These are phyloP conservation scores for Pachycephus smyrnensis DNA, from an alignment of 2,888 invertebrate species.

Conservation along the genomic window DNA sequence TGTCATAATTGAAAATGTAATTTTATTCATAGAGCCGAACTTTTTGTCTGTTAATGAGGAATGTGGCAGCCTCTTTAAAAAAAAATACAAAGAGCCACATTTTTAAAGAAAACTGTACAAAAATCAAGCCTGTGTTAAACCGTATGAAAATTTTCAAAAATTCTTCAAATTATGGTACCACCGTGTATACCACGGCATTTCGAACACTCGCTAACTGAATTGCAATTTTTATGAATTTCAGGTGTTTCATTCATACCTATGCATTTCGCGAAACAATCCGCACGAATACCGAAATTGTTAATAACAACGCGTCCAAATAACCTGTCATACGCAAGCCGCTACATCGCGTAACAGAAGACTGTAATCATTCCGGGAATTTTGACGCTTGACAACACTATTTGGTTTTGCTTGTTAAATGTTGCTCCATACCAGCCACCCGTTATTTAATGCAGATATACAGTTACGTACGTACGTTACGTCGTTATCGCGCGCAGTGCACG, in stretches of 20 bases:
- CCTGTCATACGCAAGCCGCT: neutral
- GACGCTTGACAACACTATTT: neutral
- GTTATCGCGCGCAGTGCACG: neutral
- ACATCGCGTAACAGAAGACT: neutral
- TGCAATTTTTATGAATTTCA: neutral
- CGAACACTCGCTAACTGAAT: neutral
- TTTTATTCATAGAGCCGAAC: constrained; percentile 5
- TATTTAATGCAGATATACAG: neutral
- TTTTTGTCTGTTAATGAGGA: neutral
- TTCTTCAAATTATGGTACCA: neutral
- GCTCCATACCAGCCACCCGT: neutral
- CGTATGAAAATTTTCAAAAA: neutral
- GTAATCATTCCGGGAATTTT: neutral
- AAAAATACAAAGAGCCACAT: neutral
- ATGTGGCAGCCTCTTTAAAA: neutral
- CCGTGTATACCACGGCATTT: neutral
- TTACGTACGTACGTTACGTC: neutral
- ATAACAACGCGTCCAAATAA: neutral
- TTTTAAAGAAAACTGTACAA: neutral
- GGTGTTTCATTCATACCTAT: neutral
- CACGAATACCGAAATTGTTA: neutral
- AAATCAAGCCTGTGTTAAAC: neutral
- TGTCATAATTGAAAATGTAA: constrained; percentile 10
- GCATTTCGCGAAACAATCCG: neutral
- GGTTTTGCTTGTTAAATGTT: neutral